A percentile compares a stretch with the other conserved stretches of the same genome.
Conservation (phyloP, 2,888 invertebrate genomes). For the Halictus quadricinctus region DNA sequence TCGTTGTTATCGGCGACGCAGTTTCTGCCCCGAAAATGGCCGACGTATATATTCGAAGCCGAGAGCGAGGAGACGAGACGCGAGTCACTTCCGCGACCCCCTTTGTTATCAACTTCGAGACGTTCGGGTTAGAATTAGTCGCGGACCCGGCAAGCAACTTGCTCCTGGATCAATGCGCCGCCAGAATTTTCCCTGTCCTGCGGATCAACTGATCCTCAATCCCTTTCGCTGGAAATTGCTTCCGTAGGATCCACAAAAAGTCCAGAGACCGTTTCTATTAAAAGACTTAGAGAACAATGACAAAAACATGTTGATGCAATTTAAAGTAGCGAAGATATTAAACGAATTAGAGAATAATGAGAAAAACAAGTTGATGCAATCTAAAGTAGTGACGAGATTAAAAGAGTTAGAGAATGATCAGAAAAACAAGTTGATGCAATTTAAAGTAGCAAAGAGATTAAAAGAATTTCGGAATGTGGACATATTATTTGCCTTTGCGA, state of each 20-base stretch:
- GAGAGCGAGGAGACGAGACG: not conserved
- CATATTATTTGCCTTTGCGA: too few relatives aligned
- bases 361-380: too few relatives aligned
- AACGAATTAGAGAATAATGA: too few relatives aligned
- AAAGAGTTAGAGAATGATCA: too few relatives aligned
- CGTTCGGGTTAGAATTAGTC: slow-evolving; percentile 18
- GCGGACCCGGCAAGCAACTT: not conserved
- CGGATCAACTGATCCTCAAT: not conserved
- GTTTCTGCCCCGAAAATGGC: slow-evolving; percentile 31
- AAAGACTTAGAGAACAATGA: too few relatives aligned
- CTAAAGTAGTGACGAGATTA: too few relatives aligned
- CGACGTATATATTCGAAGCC: slow-evolving; percentile 31
- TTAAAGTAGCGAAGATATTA: too few relatives aligned
- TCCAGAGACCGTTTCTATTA: not conserved
- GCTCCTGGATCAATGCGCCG: not conserved
- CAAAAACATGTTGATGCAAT: too few relatives aligned
- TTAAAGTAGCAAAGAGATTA: too few relatives aligned
- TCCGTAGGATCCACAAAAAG: not conserved
- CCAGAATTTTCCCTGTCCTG: not conserved
- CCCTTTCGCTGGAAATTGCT: not conserved
- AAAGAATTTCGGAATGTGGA: too few relatives aligned
- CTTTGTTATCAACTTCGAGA: slow-evolving; percentile 24
- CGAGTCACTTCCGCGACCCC: not conserved
- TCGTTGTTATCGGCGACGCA: slow-evolving; percentile 57
- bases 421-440: too few relatives aligned